A percentile compares a stretch with the other conserved stretches of the same genome.
Conservation (phyloP, 2,888 invertebrate species). For the Encarsia formosa region DNA sequence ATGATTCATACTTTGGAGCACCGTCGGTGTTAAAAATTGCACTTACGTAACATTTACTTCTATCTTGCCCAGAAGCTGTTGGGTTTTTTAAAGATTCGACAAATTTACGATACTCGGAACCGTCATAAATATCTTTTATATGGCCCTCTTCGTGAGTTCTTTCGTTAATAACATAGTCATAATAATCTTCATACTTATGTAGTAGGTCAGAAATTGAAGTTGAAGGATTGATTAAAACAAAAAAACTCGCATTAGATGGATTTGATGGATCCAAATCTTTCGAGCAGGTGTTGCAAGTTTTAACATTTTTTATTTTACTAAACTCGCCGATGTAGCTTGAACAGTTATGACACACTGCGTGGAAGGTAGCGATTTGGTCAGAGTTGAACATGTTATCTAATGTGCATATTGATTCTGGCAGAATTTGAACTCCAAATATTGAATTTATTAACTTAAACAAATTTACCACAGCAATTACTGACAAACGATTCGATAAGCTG, state of each 20-base stretch:
- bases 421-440: background rate
- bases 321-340: background rate
- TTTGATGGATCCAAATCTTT: background rate
- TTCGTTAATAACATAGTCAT: constrained; percentile 6
- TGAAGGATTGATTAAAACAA: background rate
- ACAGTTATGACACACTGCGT: constrained; percentile 5
- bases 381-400: background rate
- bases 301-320: background rate
- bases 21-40: constrained; percentile 13
- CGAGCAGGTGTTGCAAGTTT: background rate
- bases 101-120: constrained; percentile 3
- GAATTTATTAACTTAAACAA: background rate
- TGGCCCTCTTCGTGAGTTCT: background rate
- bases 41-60: background rate
- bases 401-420: background rate
- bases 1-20: constrained; percentile 3
- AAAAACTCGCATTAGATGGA: constrained; percentile 3
- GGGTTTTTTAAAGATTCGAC: constrained; percentile 3
- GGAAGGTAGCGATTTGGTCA: background rate
- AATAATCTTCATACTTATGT: constrained; percentile 6
- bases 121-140: constrained; percentile 7
- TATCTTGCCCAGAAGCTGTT: too few relatives aligned
- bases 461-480: background rate
- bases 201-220: background rate
- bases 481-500: background rate